Evolutionary conservation across 30 jellyfish, hydroid and myxozoan genomes (phyloP), one percentile per base, ranked within the genome.

Genomic region (Turritopsis dohrnii): DNA sequence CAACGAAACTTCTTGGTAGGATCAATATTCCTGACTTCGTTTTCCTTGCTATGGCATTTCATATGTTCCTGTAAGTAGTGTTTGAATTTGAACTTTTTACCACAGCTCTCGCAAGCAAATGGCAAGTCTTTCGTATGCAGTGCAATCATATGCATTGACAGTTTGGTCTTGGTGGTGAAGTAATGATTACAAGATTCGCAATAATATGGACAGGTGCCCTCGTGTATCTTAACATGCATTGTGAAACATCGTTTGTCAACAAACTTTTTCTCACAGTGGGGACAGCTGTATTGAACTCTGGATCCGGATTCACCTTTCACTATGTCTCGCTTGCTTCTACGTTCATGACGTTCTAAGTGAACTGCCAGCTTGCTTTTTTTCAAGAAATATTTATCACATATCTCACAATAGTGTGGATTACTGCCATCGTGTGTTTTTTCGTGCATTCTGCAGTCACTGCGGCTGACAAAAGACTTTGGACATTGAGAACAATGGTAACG

Each of bases 31-130:
- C 17, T 27, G 28, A 16, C 77, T 1, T 69, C 77, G 9, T 9
- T 23, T 8, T 69, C 22, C 60, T 41, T 41, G 60, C 60, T 41
- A 69, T 69, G 84, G 80, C 20, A 29, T 66, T 66, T 53, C 76
- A 71, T 71, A 71, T 83, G 90, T 5, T 29, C 22, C 8, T 30
- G 30, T 23, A 71, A 83, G 54, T 73, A 41, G 65, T 72, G 53
- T 17, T 79, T 53, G 26, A 29, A 53, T 29, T 72, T 27, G 86
- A 71, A 83, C 26, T 22, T 29, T 21, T 71, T 73, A 17, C 53
- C 85, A 30, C 90, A 83, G 53, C 65, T 73, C 66, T 73, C 79
- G 1, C 90, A 83, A 17, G 66, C 52, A 66, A 66, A 83, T 1
- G 52, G 52, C 74, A 31, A 41, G 28, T 83, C 90, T 24, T 74